Evolutionary conservation across 2,113 vertebrate genomes (phyloP), one percentile per base, ranked within the genome.

Genomic region (Erythrocercus mccallii): DNA sequence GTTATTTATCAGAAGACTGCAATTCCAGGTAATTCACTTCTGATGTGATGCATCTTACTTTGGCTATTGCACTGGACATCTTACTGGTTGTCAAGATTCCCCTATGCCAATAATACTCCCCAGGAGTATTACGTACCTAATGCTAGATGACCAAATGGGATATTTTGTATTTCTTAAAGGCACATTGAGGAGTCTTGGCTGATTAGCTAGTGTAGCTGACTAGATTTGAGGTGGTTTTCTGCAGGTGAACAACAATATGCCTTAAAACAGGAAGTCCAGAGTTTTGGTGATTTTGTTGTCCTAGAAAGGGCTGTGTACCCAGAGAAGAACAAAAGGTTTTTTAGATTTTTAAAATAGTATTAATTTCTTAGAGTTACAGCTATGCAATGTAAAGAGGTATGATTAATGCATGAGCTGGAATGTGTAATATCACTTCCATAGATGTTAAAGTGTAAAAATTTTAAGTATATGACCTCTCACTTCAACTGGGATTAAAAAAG

Each of bases 341-440:
- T 79, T 24, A 45, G 31, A 70, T 71, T 81, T 92, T 79, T 84
- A 20, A 86, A 83, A 47, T 31, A 69, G 23, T 10, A 64, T 30
- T 88, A 1, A 10, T 81, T 89, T 90, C 35, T 71, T 60, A 56
- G n/a, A 69, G 42, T 64, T 89, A 62, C n/a, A 84, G 22, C 9
- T 81, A 51, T 72, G 19, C 31, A 64, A 33, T 81, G 66, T 76
- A 94, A 95, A 93, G 56, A 74, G 11, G 2, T 81, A 71, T 88
- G 69, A 79, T 86, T 94, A 92, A 95, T 87, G 44, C 47, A 78
- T 84, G 65, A 92, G 40, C 24, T 68, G 77, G 69, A 91, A 95
- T 64, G 44, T 91, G 61, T 60, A 84, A 71, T 81, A 86, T 30
- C 77, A 74, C 69, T 84, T 88, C 64, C 51, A 57, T 31, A 88